Percentiles rank a stretch among this genome's conserved stretches.
Evolutionary conservation across 2,113 vertebrate genomes (phyloP).

Genomic region (Ovibos moschatus): DNA sequence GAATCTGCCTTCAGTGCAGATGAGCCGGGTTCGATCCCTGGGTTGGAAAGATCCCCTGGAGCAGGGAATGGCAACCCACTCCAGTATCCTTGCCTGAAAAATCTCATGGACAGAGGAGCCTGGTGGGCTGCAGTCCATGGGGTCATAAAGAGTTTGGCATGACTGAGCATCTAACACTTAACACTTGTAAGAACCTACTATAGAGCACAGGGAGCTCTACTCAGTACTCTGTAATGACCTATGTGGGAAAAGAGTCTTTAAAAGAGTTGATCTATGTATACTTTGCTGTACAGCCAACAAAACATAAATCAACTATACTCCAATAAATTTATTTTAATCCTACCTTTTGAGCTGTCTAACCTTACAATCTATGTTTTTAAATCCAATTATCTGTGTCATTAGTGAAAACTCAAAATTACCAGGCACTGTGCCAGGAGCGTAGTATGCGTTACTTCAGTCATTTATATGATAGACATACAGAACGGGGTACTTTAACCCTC

Average conservation of each 20-base stretch:
- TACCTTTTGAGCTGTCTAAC: background rate
- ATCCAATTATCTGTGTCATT: background rate
- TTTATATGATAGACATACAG: background rate
- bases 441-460: background rate
- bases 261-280: background rate
- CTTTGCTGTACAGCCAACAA: background rate
- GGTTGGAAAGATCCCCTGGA: background rate
- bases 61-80: background rate
- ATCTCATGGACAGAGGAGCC: background rate
- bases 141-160: background rate
- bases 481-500: background rate
- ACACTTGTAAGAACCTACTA: background rate
- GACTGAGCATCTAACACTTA: background rate
- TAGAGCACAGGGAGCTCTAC: background rate
- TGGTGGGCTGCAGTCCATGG: background rate
- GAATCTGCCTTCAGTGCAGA: background rate
- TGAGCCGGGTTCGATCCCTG: rapidly evolving
- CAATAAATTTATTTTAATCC: background rate
- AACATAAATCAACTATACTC: background rate
- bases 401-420: background rate
- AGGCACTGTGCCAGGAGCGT: background rate
- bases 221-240: background rate
- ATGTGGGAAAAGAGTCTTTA: background rate
- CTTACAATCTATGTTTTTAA: background rate
- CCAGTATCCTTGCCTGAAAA: background rate